Evolutionary conservation across 2,113 vertebrate species (phyloP), one percentile per base, ranked within the genome.

Genomic region (Salvelinus namaycush): DNA sequence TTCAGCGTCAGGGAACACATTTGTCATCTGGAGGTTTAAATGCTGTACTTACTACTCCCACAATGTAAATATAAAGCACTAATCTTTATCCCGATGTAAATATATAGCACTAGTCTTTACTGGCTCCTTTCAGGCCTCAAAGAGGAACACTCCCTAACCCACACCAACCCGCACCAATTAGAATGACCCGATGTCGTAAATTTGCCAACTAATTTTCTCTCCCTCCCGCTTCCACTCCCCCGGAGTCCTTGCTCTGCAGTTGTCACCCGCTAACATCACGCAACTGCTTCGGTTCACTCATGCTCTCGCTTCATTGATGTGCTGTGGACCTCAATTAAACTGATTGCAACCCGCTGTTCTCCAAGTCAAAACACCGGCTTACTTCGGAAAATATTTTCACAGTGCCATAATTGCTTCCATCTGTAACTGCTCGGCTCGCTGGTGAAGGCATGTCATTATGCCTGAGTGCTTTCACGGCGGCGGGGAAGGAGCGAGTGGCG

Each of bases 321-420:
- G 86, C 78, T 74, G 81, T 31, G 90, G 89, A 88, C 89, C 88
- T 90, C 89, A 89, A 89, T 92, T 90, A 91, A 82, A 39, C 77
- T 81, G 88, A 90, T 92, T 90, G 91, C 88, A 77, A 89, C 90
- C 90, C 88, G 77, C 90, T 89, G 91, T 81, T 85, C 75, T 77
- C 74, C 64, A 76, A 89, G 90, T 93, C 90, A 90, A 93, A 92
- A 92, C 89, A 89, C 74, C 14, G 84, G 85, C 80, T 89, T 90
- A 87, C 87, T 89, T 87, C 76, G 31, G 84, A 89, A 91, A 93
- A 93, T 93, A 90, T 93, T 93, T 92, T 90, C 87, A 89, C 89
- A 87, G 84, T 80, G 34, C 81, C 81, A 79, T 93, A 93, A 93
- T 92, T 92, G 90, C 86, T 89, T 88, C 92, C 91, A 93, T 92